phyloP scores from a whole-genome alignment of 2,888 invertebrate genomes.

The Microplitis manilae region DNA sequence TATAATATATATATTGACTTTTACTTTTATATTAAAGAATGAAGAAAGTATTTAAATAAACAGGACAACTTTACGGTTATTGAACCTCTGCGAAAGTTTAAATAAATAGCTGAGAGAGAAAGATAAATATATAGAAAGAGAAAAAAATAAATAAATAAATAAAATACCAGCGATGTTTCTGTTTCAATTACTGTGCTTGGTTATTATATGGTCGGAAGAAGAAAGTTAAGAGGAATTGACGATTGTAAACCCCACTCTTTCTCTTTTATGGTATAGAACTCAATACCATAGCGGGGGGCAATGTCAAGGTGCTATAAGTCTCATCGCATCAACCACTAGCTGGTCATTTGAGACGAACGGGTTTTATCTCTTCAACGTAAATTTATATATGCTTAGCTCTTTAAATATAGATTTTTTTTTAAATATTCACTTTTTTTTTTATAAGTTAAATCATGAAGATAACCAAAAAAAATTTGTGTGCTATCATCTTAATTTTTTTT shows the following conservation, averaged over 20 bases:
- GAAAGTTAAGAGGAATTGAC: conserved; percentile 41
- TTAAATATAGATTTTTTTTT: neutral
- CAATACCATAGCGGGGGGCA: conserved; percentile 62
- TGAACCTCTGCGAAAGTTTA: conserved; percentile 45
- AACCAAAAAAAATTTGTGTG: conserved; percentile 2
- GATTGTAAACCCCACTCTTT: conserved; percentile 43
- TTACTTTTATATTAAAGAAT: conserved; percentile 44
- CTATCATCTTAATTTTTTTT: conserved; percentile 39
- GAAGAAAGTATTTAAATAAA: conserved; percentile 48
- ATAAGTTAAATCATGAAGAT: conserved; percentile 11
- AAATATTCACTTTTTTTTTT: neutral
- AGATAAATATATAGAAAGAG: neutral
- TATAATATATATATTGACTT: conserved; percentile 39
- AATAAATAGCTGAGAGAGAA: conserved; percentile 39
- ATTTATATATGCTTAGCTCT: conserved; percentile 22
- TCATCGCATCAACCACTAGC: conserved; percentile 60
- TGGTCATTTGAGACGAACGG: conserved; percentile 66
- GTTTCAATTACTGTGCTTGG: conserved; percentile 7
- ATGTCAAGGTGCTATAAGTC: conserved; percentile 71
- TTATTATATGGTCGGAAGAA: conserved; percentile 20
- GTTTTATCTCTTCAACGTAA: conserved; percentile 53
- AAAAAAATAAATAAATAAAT: neutral
- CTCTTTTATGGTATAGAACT: conserved; percentile 36
- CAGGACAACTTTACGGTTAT: conserved; percentile 32
- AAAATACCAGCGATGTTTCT: neutral